Evolutionary conservation across 1,140 invertebrate species (phyloP).

Genomic region (Drosophila punjabiensis): DNA sequence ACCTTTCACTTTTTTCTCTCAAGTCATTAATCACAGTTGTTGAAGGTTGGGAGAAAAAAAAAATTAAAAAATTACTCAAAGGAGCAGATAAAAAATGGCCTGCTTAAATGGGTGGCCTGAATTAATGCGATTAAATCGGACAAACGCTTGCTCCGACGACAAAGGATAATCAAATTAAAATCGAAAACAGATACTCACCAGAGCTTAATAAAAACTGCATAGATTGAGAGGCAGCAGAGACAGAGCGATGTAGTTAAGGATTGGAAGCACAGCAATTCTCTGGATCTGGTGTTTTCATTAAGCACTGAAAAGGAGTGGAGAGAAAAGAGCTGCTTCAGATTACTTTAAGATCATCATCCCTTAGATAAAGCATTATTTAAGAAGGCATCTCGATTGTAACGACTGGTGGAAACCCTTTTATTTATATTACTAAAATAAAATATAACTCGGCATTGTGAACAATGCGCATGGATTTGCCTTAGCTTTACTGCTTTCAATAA

Average conservation of each 20-base stretch:
- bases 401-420: not conserved
- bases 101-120: slow-evolving; percentile 57
- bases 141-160: slow-evolving; percentile 56
- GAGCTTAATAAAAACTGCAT: not conserved
- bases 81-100: slow-evolving; percentile 25
- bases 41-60: slow-evolving; percentile 24
- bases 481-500: slow-evolving; percentile 13
- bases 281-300: not conserved
- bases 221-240: not conserved
- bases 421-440: not conserved
- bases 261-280: slow-evolving; percentile 1
- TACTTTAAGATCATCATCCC: no score
- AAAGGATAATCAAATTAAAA: slow-evolving; percentile 69
- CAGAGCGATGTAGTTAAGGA: not conserved
- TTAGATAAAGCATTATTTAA: not conserved
- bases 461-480: not conserved
- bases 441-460: not conserved
- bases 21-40: slow-evolving; percentile 71
- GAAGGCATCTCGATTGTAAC: no score
- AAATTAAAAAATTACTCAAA: slow-evolving; percentile 40
- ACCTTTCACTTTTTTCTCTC: slow-evolving; percentile 68
- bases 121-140: slow-evolving; percentile 64
- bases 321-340: no score
- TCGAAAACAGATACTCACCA: slow-evolving; percentile 46
- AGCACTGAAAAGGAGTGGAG: not conserved